Evolutionary conservation across 35 echinoderm and acorn worm species (phyloP).

Genomic region (Ophioderma brevispina): DNA sequence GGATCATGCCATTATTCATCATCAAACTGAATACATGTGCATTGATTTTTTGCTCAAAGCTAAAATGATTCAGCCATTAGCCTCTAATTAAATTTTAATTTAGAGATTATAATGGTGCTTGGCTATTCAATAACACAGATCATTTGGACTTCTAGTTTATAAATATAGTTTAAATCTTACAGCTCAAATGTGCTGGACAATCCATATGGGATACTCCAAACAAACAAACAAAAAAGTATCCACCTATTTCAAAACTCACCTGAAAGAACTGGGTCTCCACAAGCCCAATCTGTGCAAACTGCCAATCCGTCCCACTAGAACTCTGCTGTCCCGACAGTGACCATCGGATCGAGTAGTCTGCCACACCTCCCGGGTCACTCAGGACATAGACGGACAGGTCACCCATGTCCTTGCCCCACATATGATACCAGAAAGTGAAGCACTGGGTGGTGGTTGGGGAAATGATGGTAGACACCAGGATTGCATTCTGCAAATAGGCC

Average conservation of each 20-base stretch:
- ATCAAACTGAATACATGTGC: too few relatives aligned
- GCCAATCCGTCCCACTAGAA: not conserved
- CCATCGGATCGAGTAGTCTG: not conserved
- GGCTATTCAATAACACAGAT: too few relatives aligned
- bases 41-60: too few relatives aligned
- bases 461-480: conserved; percentile 33
- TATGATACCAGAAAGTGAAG: conserved; percentile 94
- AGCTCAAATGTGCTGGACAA: too few relatives aligned
- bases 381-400: conserved; percentile 39
- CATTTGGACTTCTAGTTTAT: too few relatives aligned
- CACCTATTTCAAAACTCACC: not conserved
- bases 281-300: not conserved
- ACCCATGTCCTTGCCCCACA: conserved; percentile 75
- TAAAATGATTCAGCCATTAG: too few relatives aligned
- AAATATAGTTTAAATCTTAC: too few relatives aligned
- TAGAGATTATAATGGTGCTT: too few relatives aligned
- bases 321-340: conserved; percentile 45
- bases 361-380: not conserved
- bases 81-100: too few relatives aligned
- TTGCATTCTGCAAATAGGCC: conserved; percentile 24
- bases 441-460: conserved; percentile 19
- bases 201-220: too few relatives aligned
- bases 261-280: not conserved
- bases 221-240: too few relatives aligned
- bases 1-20: too few relatives aligned